Evolutionary conservation across 2,797 vertebrate genomes (phyloP).

Genomic region (Xiphophorus birchmanni): DNA sequence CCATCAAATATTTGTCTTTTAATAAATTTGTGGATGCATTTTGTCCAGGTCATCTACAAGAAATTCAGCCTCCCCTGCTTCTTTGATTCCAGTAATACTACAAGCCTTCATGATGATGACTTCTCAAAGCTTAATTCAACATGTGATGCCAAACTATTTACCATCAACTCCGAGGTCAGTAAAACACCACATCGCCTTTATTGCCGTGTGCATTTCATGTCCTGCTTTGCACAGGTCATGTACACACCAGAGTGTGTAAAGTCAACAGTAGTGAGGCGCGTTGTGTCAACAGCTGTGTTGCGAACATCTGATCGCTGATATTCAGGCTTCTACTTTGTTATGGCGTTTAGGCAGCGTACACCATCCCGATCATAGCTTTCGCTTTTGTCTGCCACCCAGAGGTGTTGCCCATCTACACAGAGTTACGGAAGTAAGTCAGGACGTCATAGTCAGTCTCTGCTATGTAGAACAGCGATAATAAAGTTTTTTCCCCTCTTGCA

Average conservation of each 20-base stretch:
- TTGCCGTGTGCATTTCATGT: neutral
- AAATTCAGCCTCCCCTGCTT: constrained; percentile 89
- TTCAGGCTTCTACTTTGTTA: constrained; percentile 42
- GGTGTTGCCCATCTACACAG: constrained; percentile 96
- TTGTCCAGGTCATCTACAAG: constrained; percentile 91
- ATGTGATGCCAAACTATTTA: constrained; percentile 77
- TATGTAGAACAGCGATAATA: no score
- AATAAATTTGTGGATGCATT: constrained; percentile 7
- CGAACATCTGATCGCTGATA: constrained; percentile 2
- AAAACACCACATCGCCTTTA: neutral
- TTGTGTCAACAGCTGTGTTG: constrained; percentile 22
- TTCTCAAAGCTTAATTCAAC: constrained; percentile 18
- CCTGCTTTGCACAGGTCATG: neutral
- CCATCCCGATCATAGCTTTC: constrained; percentile 95
- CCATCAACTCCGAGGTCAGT: constrained; percentile 81
- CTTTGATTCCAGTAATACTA: constrained; percentile 12
- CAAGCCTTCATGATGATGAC: accelerated
- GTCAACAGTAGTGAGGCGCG: constrained; percentile 10
- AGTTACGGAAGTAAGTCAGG: constrained; percentile 83
- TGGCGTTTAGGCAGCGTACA: constrained; percentile 89
- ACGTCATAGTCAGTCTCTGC: neutral
- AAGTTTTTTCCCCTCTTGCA: constrained; percentile 3
- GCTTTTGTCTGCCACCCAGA: constrained; percentile 97
- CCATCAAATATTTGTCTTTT: constrained; percentile 13
- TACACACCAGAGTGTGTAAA: neutral